Conservation (phyloP, 2,797 vertebrate genomes). For the Agapornis canus region DNA sequence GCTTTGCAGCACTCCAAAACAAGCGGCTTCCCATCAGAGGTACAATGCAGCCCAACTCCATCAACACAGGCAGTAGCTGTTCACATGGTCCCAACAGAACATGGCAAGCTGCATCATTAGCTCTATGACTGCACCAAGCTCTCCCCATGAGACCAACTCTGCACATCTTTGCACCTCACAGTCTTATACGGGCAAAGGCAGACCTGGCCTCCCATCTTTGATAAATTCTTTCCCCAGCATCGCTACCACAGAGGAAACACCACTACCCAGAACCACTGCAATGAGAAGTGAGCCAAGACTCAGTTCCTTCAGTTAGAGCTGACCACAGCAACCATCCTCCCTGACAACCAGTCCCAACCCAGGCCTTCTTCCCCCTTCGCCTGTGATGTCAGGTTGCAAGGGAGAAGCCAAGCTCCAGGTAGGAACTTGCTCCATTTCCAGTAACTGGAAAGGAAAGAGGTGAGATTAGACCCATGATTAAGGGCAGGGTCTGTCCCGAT, state of each 20-base stretch:
- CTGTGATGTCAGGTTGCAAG: background rate
- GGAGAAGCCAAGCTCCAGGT: slow-evolving; percentile 26
- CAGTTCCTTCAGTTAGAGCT: background rate
- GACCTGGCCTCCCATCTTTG: background rate
- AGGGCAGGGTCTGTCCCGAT: slow-evolving; percentile 36
- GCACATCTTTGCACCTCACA: background rate
- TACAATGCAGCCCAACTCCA: background rate
- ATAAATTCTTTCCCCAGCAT: background rate
- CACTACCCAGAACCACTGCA: background rate
- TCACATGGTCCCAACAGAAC: background rate
- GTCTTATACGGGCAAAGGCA: background rate
- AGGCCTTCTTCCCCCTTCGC: background rate
- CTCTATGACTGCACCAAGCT: background rate
- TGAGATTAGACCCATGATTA: slow-evolving; percentile 12
- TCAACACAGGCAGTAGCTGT: too few relatives aligned
- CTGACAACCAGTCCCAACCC: background rate
- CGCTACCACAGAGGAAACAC: background rate
- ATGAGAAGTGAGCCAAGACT: background rate
- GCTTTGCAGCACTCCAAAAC: background rate
- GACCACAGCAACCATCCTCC: background rate
- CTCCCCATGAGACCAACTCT: background rate
- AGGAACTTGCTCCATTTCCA: background rate
- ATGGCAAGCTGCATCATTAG: background rate
- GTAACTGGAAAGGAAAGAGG: slow-evolving; percentile 47
- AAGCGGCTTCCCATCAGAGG: background rate